These are phyloP conservation scores for Tillus elongatus DNA, from an alignment of 2,888 invertebrate genomes.

Conservation along the genomic window DNA sequence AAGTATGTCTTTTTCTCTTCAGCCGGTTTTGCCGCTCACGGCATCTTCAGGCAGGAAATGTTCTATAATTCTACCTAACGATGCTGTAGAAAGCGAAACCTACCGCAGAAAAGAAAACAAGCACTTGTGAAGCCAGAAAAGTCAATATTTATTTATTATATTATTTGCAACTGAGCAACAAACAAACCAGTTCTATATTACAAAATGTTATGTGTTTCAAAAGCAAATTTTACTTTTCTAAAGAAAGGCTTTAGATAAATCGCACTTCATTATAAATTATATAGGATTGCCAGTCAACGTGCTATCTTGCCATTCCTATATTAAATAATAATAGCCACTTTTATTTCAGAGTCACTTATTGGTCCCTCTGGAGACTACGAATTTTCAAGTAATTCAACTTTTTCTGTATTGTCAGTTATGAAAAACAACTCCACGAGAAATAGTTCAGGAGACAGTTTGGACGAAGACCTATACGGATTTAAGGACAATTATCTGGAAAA, in stretches of 20 bases:
- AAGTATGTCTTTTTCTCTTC: too few species aligned
- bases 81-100: too few species aligned
- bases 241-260: background rate
- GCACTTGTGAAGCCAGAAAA: too few species aligned
- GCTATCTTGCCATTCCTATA: too few species aligned
- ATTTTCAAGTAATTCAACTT: background rate
- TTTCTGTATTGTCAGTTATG: background rate
- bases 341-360: constrained; percentile 6
- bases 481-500: constrained; percentile 21
- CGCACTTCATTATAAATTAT: too few species aligned
- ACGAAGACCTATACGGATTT: constrained; percentile 20
- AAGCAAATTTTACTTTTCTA: background rate
- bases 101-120: too few species aligned
- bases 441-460: constrained; percentile 14
- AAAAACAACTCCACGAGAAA: constrained; percentile 9
- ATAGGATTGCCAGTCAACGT: too few species aligned
- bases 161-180: background rate
- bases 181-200: background rate
- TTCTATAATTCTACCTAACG: too few species aligned
- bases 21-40: too few species aligned
- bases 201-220: background rate
- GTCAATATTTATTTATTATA: too few species aligned
- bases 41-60: too few species aligned
- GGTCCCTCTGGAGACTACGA: constrained; percentile 12
- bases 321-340: too few species aligned